Percentiles rank a stretch among this genome's conserved stretches.
phyloP scores from a whole-genome alignment of 2,113 vertebrate genomes.

The Coregonus clupeaformis region DNA sequence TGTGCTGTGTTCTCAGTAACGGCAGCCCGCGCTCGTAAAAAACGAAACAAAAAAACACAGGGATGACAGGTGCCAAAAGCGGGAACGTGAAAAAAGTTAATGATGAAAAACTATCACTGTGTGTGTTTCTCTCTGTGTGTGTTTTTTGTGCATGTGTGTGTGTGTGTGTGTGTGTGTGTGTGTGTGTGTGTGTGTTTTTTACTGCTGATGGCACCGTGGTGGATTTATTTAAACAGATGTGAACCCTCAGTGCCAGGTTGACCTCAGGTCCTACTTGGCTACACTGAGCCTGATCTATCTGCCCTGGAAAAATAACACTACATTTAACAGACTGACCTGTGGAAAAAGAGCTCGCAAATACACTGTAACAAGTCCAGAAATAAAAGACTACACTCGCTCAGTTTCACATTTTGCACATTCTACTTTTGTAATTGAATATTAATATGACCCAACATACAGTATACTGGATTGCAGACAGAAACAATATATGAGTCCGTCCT shows the following conservation, averaged over 20 bases:
- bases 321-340: no score
- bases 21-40: constrained; percentile 55
- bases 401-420: neutral
- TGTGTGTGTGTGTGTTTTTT: constrained; percentile 32
- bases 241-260: constrained; percentile 61
- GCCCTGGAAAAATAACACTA: constrained; percentile 63
- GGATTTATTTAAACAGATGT: constrained; percentile 77
- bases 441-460: constrained; percentile 40
- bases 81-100: constrained; percentile 50
- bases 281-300: constrained; percentile 64
- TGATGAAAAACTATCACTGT: constrained; percentile 50
- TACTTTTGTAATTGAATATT: constrained; percentile 33
- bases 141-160: no score
- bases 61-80: constrained; percentile 71
- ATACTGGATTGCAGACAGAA: neutral
- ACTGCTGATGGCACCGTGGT: constrained; percentile 62
- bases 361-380: constrained; percentile 36
- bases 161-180: no score
- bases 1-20: constrained; percentile 52
- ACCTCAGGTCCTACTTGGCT: constrained; percentile 66
- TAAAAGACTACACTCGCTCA: neutral
- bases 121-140: constrained; percentile 1
- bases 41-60: constrained; percentile 32
- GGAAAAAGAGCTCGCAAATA: constrained; percentile 38
- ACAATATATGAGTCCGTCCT: neutral